Percentiles rank a stretch among this genome's conserved stretches.
These are phyloP conservation scores for Pasiphila rectangulata DNA, from an alignment of 2,888 invertebrate species.

Conservation along the genomic window DNA sequence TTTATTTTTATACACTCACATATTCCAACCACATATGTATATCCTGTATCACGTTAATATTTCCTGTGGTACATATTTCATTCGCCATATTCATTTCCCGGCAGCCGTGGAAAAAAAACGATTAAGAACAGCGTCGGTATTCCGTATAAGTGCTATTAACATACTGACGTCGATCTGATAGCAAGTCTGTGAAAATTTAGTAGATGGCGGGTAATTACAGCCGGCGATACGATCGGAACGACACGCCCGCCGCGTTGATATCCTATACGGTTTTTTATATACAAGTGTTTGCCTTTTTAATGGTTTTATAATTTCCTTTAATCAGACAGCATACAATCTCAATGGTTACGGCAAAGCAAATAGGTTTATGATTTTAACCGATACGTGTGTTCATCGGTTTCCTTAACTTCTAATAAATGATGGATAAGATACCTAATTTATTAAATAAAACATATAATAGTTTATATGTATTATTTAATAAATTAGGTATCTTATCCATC, in stretches of 20 bases:
- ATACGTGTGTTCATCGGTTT: too few species aligned
- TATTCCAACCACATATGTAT: background rate
- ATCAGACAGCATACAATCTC: too few species aligned
- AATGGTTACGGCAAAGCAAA: too few species aligned
- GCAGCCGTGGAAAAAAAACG: constrained; percentile 46
- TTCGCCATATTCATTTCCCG: constrained; percentile 22
- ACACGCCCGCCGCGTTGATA: constrained; percentile 57
- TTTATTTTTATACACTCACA: too few species aligned
- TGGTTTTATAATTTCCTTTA: too few species aligned
- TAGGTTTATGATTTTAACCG: too few species aligned
- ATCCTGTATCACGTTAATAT: background rate
- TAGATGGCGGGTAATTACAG: constrained; percentile 69
- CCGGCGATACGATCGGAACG: constrained; percentile 58
- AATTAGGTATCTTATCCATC: too few species aligned
- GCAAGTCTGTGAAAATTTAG: constrained; percentile 72
- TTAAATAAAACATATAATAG: too few species aligned
- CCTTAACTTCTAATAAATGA: too few species aligned
- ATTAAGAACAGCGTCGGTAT: constrained; percentile 56
- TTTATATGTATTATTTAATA: too few species aligned
- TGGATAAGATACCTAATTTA: too few species aligned
- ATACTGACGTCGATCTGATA: constrained; percentile 69
- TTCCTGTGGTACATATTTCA: constrained; percentile 18
- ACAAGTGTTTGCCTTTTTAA: background rate
- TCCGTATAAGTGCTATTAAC: constrained; percentile 70
- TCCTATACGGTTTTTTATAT: constrained; percentile 40